phyloP scores from a whole-genome alignment of 2,888 invertebrate genomes.

The Harmothoe impar region DNA sequence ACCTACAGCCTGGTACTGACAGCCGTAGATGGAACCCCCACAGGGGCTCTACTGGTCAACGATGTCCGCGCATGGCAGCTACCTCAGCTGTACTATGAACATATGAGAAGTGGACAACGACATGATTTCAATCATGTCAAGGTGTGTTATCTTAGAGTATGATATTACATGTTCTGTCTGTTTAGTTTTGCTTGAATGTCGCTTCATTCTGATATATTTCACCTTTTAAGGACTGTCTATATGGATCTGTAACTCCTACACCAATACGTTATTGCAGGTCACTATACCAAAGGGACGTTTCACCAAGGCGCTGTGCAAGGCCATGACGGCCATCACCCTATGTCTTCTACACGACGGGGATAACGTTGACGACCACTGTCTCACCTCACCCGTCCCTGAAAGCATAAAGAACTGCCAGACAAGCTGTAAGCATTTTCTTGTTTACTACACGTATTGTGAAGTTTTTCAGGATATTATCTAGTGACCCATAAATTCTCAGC shows the following conservation, averaged over 20 bases:
- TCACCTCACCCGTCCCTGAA: neutral
- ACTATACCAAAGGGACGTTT: neutral
- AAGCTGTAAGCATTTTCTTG: neutral
- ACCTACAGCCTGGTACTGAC: neutral
- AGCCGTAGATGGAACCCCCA: neutral
- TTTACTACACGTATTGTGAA: too few species aligned
- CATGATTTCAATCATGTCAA: neutral
- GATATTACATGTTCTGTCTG: too few species aligned
- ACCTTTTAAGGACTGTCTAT: too few species aligned
- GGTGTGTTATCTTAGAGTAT: neutral
- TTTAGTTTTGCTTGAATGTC: too few species aligned
- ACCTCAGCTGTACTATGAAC: neutral
- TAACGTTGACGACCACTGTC: neutral
- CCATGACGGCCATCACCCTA: neutral
- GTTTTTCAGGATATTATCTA: too few species aligned
- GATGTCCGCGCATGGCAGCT: neutral
- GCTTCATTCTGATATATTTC: too few species aligned
- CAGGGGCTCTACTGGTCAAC: neutral
- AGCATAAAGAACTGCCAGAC: neutral
- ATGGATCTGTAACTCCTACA: too few species aligned
- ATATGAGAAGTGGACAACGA: neutral
- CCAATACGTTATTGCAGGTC: neutral
- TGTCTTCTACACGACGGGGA: neutral
- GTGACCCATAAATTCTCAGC: too few species aligned
- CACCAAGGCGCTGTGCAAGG: conserved; percentile 34